These are phyloP conservation scores for Danionella cerebrum DNA, from an alignment of 2,113 vertebrate species.

Conservation along the genomic window DNA sequence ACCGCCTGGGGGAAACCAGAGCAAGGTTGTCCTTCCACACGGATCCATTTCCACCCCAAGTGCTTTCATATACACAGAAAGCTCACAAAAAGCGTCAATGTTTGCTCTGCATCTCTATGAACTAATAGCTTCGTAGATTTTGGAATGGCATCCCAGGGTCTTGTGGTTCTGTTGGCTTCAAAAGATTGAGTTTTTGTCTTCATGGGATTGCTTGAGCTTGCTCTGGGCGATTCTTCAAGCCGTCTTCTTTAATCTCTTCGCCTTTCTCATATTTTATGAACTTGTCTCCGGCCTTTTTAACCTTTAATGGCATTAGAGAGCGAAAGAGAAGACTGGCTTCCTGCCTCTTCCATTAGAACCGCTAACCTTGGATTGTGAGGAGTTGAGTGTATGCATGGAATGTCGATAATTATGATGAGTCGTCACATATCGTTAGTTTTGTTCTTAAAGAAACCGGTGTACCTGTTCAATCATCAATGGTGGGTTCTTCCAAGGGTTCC, in stretches of 20 bases:
- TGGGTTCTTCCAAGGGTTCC: too few species aligned
- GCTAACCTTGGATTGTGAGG: neutral
- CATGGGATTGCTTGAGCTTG: conserved; percentile 20
- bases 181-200: conserved; percentile 47
- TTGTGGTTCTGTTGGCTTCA: too few species aligned
- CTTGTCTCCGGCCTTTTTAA: conserved; percentile 38
- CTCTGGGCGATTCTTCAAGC: conserved; percentile 34
- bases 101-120: too few species aligned
- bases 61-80: too few species aligned
- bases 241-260: conserved; percentile 48
- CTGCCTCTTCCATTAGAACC: neutral
- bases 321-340: neutral
- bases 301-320: conserved; percentile 45
- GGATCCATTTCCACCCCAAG: neutral
- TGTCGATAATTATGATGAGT: too few species aligned
- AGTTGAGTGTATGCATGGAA: too few species aligned
- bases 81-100: too few species aligned
- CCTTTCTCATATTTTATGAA: conserved; percentile 53
- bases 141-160: too few species aligned
- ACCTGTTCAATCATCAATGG: too few species aligned
- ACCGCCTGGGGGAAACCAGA: neutral
- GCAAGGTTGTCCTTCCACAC: neutral
- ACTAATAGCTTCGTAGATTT: too few species aligned
- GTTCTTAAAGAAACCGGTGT: too few species aligned
- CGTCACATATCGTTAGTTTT: too few species aligned